Percentiles rank a stretch among this genome's conserved stretches.
phyloP scores from a whole-genome alignment of 2,888 invertebrate species.

The Euzophera pinguis region DNA sequence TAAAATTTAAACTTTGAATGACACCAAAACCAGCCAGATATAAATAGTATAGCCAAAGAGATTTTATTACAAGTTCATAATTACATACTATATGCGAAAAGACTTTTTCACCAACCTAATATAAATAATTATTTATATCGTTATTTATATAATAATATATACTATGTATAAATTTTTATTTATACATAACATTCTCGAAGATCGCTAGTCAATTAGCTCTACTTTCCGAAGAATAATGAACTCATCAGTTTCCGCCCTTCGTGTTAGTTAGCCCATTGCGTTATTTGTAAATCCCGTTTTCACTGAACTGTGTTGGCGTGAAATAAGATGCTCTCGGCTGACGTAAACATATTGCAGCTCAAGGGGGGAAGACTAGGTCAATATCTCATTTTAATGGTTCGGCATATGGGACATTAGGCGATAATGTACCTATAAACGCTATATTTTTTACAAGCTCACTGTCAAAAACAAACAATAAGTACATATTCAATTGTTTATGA shows the following conservation, averaged over 20 bases:
- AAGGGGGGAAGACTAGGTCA: neutral
- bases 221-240: slow-evolving; percentile 47
- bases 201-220: slow-evolving; percentile 27
- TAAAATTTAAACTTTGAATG: too few relatives aligned
- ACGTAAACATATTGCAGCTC: slow-evolving; percentile 15
- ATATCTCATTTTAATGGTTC: slow-evolving; percentile 10
- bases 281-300: slow-evolving; percentile 30
- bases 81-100: too few relatives aligned
- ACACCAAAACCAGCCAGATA: too few relatives aligned
- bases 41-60: too few relatives aligned
- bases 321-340: slow-evolving; percentile 26
- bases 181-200: neutral
- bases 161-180: too few relatives aligned
- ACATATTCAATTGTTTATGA: too few relatives aligned
- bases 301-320: slow-evolving; percentile 24
- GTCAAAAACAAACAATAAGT: too few relatives aligned
- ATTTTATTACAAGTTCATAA: too few relatives aligned
- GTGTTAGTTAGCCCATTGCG: slow-evolving; percentile 48
- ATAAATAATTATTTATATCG: too few relatives aligned
- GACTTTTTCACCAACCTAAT: too few relatives aligned
- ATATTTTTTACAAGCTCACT: neutral
- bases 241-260: slow-evolving; percentile 42
- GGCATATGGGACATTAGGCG: neutral
- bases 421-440: neutral
- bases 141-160: too few relatives aligned